phyloP scores from a whole-genome alignment of 1,140 invertebrate species.

The Pogonus chalceus region DNA sequence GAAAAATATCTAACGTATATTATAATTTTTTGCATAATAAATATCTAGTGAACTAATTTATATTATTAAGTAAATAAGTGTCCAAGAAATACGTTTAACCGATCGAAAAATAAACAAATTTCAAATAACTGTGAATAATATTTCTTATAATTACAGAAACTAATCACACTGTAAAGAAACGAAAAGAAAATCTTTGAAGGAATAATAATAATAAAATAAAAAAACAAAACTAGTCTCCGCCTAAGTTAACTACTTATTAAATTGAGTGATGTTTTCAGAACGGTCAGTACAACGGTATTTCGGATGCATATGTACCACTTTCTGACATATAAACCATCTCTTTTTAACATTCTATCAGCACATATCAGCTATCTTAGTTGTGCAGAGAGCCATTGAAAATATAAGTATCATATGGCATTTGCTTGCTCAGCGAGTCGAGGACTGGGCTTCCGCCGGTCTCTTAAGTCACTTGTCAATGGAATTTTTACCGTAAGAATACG shows the following conservation, averaged over 20 bases:
- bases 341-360: background rate
- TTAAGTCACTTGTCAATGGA: too few species aligned
- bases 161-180: background rate
- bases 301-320: slow-evolving; percentile 7
- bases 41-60: too few species aligned
- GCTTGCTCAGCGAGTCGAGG: background rate
- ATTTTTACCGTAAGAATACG: too few species aligned
- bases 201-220: background rate
- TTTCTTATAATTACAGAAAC: background rate
- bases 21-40: too few species aligned
- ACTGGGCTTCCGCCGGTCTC: background rate
- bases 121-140: too few species aligned
- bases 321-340: background rate
- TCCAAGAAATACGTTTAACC: too few species aligned
- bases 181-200: too few species aligned
- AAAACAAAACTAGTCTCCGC: background rate
- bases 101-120: too few species aligned
- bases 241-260: background rate
- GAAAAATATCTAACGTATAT: too few species aligned
- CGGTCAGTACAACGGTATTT: slow-evolving; percentile 7
- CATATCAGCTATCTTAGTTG: background rate
- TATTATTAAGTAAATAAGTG: too few species aligned
- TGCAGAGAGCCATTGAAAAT: background rate
- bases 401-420: slow-evolving; percentile 4
- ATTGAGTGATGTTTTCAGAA: background rate